phyloP scores from a whole-genome alignment of 2,797 vertebrate genomes.

The Lepidocolaptes lacrymiger region DNA sequence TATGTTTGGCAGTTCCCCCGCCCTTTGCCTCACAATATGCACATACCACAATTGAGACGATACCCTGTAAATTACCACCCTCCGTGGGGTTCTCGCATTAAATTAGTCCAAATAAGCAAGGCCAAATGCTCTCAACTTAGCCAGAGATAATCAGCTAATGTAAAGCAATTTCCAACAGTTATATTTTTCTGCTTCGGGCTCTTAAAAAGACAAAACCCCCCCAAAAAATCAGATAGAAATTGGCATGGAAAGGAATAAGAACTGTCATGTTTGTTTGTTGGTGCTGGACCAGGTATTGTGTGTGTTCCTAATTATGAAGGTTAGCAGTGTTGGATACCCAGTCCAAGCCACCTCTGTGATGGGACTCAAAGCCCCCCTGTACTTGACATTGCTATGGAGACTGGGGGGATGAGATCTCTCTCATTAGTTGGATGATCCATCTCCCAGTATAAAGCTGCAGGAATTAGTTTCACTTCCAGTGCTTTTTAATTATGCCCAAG shows the following conservation, averaged over 20 bases:
- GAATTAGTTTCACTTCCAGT: slow-evolving; percentile 42
- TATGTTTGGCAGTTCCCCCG: neutral
- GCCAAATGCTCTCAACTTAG: slow-evolving; percentile 55
- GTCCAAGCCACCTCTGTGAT: neutral
- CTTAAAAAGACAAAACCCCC: neutral
- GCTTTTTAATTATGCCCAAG: slow-evolving; percentile 21
- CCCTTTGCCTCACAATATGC: neutral
- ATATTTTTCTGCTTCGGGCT: slow-evolving; percentile 27
- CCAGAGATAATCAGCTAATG: slow-evolving; percentile 59
- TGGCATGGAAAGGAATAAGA: neutral
- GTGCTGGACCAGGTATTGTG: neutral
- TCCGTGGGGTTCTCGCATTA: neutral
- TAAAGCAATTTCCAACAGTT: slow-evolving; percentile 41
- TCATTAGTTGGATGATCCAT: neutral
- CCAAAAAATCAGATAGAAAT: neutral
- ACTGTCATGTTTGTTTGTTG: neutral
- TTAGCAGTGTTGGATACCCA: neutral
- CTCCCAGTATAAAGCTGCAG: neutral
- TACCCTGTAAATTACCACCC: slow-evolving; percentile 29
- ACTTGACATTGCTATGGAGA: neutral
- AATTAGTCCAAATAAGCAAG: slow-evolving; percentile 48
- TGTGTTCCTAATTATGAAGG: neutral
- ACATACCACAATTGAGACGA: neutral
- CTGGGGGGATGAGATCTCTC: neutral
- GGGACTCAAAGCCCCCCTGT: neutral